These are phyloP conservation scores for Butastur rufipennis DNA, from an alignment of 2,113 vertebrate genomes.

Conservation along the genomic window DNA sequence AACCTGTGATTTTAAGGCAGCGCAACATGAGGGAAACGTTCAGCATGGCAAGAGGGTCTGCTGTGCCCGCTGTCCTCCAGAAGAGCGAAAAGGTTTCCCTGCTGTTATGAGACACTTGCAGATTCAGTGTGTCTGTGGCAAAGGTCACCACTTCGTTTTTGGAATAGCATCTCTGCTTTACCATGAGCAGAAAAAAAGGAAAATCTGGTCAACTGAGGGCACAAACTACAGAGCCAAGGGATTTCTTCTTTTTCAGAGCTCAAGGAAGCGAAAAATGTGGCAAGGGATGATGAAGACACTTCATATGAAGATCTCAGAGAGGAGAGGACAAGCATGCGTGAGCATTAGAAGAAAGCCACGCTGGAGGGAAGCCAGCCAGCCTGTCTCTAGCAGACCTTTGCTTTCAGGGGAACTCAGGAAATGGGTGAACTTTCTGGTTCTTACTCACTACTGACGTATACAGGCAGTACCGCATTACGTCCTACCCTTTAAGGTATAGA, in stretches of 20 bases:
- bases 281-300: background rate
- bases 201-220: background rate
- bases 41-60: background rate
- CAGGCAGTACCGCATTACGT: fast-evolving
- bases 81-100: background rate
- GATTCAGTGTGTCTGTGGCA: background rate
- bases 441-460: background rate
- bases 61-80: background rate
- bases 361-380: background rate
- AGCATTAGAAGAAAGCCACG: background rate
- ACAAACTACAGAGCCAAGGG: background rate
- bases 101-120: fast-evolving
- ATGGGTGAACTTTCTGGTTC: background rate
- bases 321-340: fast-evolving
- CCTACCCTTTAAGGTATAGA: background rate
- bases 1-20: background rate
- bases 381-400: background rate
- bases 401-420: background rate
- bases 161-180: background rate
- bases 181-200: background rate
- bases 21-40: background rate
- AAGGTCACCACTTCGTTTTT: background rate
- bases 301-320: background rate
- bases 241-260: background rate
- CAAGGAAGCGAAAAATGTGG: background rate